Conservation (phyloP, 2,113 vertebrate genomes). For the Thryonomys swinderianus region DNA sequence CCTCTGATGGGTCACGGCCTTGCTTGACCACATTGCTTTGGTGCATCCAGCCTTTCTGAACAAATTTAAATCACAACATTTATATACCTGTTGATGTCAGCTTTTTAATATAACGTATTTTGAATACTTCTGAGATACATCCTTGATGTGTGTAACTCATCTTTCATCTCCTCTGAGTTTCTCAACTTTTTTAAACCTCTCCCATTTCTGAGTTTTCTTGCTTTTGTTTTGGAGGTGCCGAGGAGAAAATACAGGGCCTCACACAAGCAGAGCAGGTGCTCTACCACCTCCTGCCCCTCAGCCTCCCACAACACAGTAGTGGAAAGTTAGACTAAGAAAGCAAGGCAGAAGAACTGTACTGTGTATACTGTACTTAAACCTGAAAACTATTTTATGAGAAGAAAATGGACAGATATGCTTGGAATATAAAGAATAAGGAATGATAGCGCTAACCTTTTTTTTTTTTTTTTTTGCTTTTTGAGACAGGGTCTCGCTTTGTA, state of each 20-base stretch:
- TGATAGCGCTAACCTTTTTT: constrained; percentile 26
- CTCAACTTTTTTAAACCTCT: background rate
- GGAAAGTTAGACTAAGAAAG: constrained; percentile 12
- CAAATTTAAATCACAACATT: constrained; percentile 29
- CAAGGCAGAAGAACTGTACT: constrained; percentile 31
- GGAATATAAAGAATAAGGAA: constrained; percentile 38
- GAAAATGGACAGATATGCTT: background rate
- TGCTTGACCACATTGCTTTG: too few relatives aligned
- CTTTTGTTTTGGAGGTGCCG: background rate
- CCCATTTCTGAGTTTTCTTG: background rate
- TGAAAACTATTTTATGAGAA: background rate
- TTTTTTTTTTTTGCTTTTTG: too few relatives aligned
- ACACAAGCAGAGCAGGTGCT: too few relatives aligned
- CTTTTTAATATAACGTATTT: background rate
- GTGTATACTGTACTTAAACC: background rate
- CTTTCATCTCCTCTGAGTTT: background rate
- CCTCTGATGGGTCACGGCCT: too few relatives aligned
- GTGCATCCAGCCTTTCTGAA: background rate
- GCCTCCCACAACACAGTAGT: background rate
- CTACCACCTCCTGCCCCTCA: background rate
- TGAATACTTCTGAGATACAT: constrained; percentile 30
- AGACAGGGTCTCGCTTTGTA: too few relatives aligned
- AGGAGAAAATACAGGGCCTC: background rate
- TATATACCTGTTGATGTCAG: background rate
- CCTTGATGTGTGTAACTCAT: constrained; percentile 30